Conservation (phyloP, 1,140 invertebrate species). For the Rhyzopertha dominica region DNA sequence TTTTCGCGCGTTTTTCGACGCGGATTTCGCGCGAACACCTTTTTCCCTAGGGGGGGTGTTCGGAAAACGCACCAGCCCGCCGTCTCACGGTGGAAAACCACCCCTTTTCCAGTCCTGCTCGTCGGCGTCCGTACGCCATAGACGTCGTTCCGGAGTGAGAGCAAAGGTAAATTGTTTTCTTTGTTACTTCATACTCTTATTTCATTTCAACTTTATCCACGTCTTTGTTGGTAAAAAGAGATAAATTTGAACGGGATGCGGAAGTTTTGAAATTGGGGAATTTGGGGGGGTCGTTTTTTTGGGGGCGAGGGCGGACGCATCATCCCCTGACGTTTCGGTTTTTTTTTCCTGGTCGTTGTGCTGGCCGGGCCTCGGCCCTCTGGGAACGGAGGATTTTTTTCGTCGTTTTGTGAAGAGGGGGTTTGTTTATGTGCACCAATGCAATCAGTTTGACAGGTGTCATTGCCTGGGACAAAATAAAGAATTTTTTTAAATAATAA, state of each 20-base stretch:
- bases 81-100: conserved; percentile 9
- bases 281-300: too few species aligned
- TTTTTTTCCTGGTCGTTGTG: too few species aligned
- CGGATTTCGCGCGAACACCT: conserved; percentile 21
- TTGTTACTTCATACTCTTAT: conserved; percentile 44
- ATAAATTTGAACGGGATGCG: conserved; percentile 35
- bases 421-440: too few species aligned
- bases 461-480: too few species aligned
- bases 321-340: too few species aligned
- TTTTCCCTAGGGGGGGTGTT: conserved; percentile 2
- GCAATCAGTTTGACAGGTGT: too few species aligned
- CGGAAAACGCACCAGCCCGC: background rate
- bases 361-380: too few species aligned
- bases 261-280: too few species aligned
- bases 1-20: conserved; percentile 20
- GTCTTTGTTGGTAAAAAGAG: conserved; percentile 45
- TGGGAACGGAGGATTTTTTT: too few species aligned
- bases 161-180: conserved; percentile 43
- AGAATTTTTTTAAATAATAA: too few species aligned
- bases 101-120: background rate
- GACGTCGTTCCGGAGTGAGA: conserved; percentile 28
- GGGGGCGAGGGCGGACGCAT: too few species aligned
- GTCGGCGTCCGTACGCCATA: conserved; percentile 13
- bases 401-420: too few species aligned
- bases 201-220: conserved; percentile 43